Evolutionary conservation across 2,113 vertebrate species (phyloP).

Genomic region (Marmota monax): DNA sequence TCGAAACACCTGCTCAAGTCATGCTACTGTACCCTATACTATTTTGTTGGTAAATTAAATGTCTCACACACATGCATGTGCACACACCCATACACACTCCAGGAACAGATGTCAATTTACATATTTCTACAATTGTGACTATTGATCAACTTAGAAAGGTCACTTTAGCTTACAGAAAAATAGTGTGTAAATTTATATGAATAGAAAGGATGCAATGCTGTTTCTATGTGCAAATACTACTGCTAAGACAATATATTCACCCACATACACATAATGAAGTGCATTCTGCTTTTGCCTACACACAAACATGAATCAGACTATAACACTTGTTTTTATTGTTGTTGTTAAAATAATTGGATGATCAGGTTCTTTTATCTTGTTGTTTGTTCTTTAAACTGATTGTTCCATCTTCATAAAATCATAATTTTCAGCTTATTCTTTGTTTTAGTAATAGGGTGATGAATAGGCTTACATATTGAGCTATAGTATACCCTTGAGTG

Average conservation of each 20-base stretch:
- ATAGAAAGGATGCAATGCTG: not conserved
- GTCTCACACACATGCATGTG: not conserved
- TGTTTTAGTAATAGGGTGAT: not conserved
- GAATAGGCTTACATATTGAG: not conserved
- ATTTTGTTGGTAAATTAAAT: not conserved
- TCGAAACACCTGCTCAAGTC: not conserved
- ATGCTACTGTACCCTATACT: not conserved
- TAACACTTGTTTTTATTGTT: not conserved
- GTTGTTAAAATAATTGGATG: not conserved
- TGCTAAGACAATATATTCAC: not conserved
- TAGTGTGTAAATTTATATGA: not conserved
- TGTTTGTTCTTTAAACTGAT: not conserved
- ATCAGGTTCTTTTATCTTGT: not conserved
- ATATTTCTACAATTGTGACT: not conserved
- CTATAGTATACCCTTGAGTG: not conserved
- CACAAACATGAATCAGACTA: not conserved
- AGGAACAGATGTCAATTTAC: not conserved
- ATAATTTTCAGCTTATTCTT: slow-evolving; percentile 1
- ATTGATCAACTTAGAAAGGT: not conserved
- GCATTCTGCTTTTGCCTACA: not conserved
- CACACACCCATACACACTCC: not conserved
- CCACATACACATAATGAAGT: not conserved
- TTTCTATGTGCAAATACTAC: not conserved
- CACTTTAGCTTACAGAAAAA: not conserved
- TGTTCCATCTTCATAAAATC: not conserved